Percentiles rank a stretch among this genome's conserved stretches.
These are phyloP conservation scores for Lepeophtheirus salmonis DNA, from an alignment of 1,140 invertebrate species.

Conservation along the genomic window DNA sequence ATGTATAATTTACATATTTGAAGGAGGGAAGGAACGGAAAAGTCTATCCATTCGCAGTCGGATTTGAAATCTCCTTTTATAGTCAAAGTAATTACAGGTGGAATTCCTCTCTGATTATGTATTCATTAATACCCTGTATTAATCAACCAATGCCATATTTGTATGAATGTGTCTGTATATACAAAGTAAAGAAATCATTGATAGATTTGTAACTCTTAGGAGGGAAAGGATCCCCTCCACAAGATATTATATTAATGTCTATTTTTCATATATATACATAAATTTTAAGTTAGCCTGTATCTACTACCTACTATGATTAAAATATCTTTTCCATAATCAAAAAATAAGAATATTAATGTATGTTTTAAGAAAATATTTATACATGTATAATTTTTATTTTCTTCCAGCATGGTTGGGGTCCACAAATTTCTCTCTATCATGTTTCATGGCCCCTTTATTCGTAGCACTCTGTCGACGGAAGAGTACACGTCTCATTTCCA, in stretches of 20 bases:
- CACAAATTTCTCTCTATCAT: slow-evolving; percentile 29
- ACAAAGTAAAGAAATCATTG: not conserved
- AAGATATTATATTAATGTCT: not conserved
- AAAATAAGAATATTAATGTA: not conserved
- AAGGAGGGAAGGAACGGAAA: no score
- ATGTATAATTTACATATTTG: no score
- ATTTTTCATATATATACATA: not conserved
- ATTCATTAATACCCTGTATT: not conserved
- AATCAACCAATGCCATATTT: no score
- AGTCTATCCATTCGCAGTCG: no score
- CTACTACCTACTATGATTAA: not conserved
- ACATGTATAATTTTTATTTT: slow-evolving; percentile 17
- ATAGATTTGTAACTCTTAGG: not conserved
- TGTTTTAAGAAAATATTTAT: not conserved
- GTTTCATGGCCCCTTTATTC: slow-evolving; percentile 29
- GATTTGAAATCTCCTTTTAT: no score
- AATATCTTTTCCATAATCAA: not conserved
- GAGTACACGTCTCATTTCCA: slow-evolving; percentile 26
- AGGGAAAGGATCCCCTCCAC: not conserved
- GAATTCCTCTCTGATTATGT: no score
- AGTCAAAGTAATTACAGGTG: no score
- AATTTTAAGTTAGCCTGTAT: no score
- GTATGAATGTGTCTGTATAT: no score
- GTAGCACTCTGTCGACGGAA: slow-evolving; percentile 28
- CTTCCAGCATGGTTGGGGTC: slow-evolving; percentile 33